A percentile compares a stretch with the other conserved stretches of the same genome.
These are phyloP conservation scores for Bombus confusus DNA, from an alignment of 1,140 invertebrate genomes.

Conservation along the genomic window DNA sequence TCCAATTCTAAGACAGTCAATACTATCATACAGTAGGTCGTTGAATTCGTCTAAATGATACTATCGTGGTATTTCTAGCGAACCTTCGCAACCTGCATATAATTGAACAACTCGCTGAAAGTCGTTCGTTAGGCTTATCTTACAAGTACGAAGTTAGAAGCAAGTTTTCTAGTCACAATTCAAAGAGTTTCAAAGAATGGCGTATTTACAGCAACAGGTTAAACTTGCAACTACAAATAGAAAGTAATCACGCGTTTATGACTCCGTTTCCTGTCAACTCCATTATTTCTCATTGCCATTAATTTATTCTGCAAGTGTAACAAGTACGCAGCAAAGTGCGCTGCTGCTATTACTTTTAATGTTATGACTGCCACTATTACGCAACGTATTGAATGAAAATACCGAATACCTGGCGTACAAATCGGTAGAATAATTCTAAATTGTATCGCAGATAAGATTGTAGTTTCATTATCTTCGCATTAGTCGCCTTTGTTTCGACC, in stretches of 20 bases:
- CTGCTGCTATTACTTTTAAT: not conserved
- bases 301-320: not conserved
- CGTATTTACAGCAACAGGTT: conserved; percentile 9
- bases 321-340: not conserved
- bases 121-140: not conserved
- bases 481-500: no score
- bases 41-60: no score
- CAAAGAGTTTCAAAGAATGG: not conserved
- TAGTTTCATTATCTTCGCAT: not conserved
- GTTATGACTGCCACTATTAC: not conserved
- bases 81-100: no score
- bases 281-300: not conserved
- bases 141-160: not conserved
- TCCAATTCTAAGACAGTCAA: no score
- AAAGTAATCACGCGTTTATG: not conserved
- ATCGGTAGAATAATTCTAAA: not conserved
- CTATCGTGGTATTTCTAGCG: no score
- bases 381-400: not conserved
- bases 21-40: no score
- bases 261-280: not conserved
- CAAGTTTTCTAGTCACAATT: not conserved
- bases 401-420: not conserved
- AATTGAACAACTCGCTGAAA: not conserved
- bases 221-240: not conserved
- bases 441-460: not conserved